Evolutionary conservation across 2,797 vertebrate genomes (phyloP), one percentile per base, ranked within the genome.

Genomic region (Spinus olivaceus): DNA sequence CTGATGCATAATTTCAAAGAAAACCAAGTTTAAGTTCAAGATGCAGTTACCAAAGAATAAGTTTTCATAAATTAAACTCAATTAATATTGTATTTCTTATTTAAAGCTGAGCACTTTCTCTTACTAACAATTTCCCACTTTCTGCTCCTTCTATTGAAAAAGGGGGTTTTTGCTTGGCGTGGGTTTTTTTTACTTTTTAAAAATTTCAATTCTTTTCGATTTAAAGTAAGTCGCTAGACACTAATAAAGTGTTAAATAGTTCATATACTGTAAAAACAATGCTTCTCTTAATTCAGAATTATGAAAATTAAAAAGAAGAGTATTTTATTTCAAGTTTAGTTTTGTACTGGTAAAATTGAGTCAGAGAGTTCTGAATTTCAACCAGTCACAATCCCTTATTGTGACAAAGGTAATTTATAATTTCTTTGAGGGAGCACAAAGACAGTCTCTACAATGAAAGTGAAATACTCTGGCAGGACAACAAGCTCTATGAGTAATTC

Each of bases 131-230:
- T 54, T 88, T 78, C 11, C 14, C 14, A 25, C 53, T 77, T 81
- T 10, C 32, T 57, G 6, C 3, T 92, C 7, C 32, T 83, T 70
- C 20, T 28, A 6, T 28, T 59, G n/a, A 54, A 63, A 93, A 61
- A 17, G 5, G 2, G 8, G 6, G 7, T 0, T 28, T 59, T 66
- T 41, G 2, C 22, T 73, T 51, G 8, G 3, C 3, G 0, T 0
- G 6, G 6, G 0, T 22, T 51, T 57, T 63, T 74, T 20, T 25
- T n/a, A 59, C 25, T 61, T 53, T 69, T 19, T 50, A 16, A 5
- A 4, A 22, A 51, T 72, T 91, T 81, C 54, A 24, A 37, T 72
- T 80, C 35, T 44, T 42, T 25, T 67, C 4, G 22, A 60, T 69
- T 72, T 69, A 57, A 64, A 85, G 14, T 35, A 66, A 59, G 22